phyloP scores from a whole-genome alignment of 2,888 invertebrate genomes.

The Caenorhabditis auriculariae region DNA sequence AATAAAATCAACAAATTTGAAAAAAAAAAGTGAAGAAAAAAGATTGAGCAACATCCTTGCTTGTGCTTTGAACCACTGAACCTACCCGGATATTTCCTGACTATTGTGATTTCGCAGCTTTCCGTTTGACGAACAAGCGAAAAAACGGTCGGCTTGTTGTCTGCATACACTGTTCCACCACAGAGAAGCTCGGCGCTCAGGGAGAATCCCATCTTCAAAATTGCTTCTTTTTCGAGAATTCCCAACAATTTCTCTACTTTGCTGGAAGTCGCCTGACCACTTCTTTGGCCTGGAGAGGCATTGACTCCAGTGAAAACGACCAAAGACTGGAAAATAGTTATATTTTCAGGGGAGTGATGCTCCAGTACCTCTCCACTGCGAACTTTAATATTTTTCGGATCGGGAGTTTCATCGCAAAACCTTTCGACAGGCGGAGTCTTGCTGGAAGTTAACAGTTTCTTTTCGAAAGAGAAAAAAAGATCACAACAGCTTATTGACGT shows the following conservation, averaged over 20 bases:
- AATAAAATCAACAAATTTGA: too few species aligned
- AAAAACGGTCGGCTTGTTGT: too few species aligned
- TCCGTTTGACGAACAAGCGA: too few species aligned
- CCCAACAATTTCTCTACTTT: slow-evolving; percentile 11
- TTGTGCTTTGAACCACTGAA: too few species aligned
- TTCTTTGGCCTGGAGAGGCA: slow-evolving; percentile 15
- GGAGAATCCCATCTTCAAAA: slow-evolving; percentile 41
- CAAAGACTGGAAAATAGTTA: slow-evolving; percentile 26
- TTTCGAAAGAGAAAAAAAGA: background rate
- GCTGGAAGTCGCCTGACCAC: slow-evolving; percentile 20
- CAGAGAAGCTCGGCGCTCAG: slow-evolving; percentile 42
- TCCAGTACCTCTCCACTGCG: background rate
- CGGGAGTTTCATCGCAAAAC: slow-evolving; percentile 20
- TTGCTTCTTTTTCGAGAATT: slow-evolving; percentile 10
- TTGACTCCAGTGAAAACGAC: slow-evolving; percentile 49
- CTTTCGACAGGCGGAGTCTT: slow-evolving; percentile 3
- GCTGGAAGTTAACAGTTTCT: background rate
- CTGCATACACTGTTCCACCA: slow-evolving; percentile 52
- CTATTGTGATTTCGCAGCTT: slow-evolving; percentile 29
- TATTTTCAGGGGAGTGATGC: too few species aligned
- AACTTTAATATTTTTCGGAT: slow-evolving; percentile 6
- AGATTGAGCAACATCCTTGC: too few species aligned
- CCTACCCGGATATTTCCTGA: slow-evolving; percentile 24
- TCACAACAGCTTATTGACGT: background rate
- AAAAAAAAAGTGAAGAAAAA: too few species aligned